These are phyloP conservation scores for Ahaetulla prasina DNA, from an alignment of 2,113 vertebrate genomes.

Conservation along the genomic window DNA sequence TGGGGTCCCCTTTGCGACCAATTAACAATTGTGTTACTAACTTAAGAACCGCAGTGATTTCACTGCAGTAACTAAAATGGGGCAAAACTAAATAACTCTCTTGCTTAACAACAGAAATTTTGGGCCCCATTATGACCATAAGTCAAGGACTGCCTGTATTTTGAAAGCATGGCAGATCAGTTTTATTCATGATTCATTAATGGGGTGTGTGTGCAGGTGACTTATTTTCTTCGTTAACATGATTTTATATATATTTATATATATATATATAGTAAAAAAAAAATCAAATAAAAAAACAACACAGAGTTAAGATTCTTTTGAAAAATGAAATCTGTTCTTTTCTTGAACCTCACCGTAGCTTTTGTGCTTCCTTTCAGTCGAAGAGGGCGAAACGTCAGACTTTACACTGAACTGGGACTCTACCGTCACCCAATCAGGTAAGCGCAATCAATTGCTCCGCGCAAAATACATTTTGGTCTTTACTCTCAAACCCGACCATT, in stretches of 20 bases:
- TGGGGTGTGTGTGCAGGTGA: too few relatives aligned
- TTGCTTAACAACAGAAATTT: too few relatives aligned
- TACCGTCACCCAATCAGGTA: slow-evolving; percentile 86
- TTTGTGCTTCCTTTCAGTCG: slow-evolving; percentile 75
- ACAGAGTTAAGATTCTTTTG: background rate
- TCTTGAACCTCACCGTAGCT: background rate
- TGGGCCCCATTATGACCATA: accelerated
- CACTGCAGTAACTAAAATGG: too few relatives aligned
- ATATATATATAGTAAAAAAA: too few relatives aligned
- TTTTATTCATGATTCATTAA: background rate
- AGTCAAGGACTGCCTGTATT: background rate
- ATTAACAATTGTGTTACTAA: background rate
- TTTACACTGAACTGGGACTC: slow-evolving; percentile 89
- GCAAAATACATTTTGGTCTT: slow-evolving; percentile 61
- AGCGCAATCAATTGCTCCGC: slow-evolving; percentile 57
- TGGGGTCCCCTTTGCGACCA: too few relatives aligned
- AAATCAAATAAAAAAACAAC: background rate
- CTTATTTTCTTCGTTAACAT: slow-evolving; percentile 26
- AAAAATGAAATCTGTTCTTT: background rate
- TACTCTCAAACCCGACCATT: slow-evolving; percentile 63
- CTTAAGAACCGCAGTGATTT: background rate
- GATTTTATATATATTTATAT: background rate
- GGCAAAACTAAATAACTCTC: background rate
- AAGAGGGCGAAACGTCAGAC: slow-evolving; percentile 92
- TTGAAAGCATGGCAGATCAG: background rate